A percentile compares a stretch with the other conserved stretches of the same genome.
phyloP scores from a whole-genome alignment of 2,888 invertebrate genomes.

The Acleris cristana region DNA sequence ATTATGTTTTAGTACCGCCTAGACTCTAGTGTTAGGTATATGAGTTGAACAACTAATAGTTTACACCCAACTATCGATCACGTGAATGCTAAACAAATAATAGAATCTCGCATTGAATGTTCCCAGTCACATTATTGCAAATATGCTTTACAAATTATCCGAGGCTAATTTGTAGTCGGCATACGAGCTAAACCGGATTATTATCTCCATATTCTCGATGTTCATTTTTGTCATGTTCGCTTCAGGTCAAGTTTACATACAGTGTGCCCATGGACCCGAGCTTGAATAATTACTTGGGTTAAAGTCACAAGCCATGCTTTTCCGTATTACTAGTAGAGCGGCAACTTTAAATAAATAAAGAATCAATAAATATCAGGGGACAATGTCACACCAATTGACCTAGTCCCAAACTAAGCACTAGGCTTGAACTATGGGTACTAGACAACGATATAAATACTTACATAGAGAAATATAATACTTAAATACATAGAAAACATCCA shows the following conservation, averaged over 20 bases:
- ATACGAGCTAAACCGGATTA: slow-evolving; percentile 30
- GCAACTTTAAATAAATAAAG: too few species aligned
- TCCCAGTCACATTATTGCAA: slow-evolving; percentile 27
- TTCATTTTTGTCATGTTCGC: slow-evolving; percentile 33
- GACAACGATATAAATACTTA: too few species aligned
- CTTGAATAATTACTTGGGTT: slow-evolving; percentile 8
- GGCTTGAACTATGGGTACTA: too few species aligned
- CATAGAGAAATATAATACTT: too few species aligned
- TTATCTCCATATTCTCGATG: slow-evolving; percentile 23
- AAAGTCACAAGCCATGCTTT: neutral
- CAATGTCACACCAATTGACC: too few species aligned
- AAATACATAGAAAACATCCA: too few species aligned
- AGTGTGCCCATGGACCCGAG: slow-evolving; percentile 1
- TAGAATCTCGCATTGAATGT: slow-evolving; percentile 19
- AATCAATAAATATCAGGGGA: too few species aligned
- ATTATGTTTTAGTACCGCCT: too few species aligned
- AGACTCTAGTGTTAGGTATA: too few species aligned
- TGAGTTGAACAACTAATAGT: neutral
- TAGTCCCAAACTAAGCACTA: too few species aligned
- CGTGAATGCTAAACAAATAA: slow-evolving; percentile 1
- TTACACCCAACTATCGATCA: neutral
- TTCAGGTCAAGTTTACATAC: slow-evolving; percentile 29
- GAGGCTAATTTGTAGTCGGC: slow-evolving; percentile 30
- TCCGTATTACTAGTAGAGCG: neutral
- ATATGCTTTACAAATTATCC: slow-evolving; percentile 30